Base-by-base conservation (phyloP, 2,888 invertebrate species). In the Scotopteryx bipunctaria region DNA sequence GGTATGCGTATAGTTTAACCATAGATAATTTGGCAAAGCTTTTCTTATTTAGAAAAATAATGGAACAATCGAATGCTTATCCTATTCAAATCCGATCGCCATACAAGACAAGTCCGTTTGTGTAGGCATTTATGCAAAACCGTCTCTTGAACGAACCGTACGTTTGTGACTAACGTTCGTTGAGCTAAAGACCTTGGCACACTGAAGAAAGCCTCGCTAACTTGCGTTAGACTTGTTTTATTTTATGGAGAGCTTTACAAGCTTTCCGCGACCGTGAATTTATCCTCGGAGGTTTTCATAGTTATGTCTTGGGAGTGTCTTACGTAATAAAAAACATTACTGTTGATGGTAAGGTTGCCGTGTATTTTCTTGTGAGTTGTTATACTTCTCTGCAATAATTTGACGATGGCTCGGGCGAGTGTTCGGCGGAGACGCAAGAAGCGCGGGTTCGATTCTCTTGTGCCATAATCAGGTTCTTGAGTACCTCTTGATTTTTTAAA, bases 141-240 rank as follows among this genome's bases (percentile, higher is more conserved):
- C 6, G 19, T 9, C n/a, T n/a, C 9, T 9, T 9, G 1, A 25
- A 9, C 9, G 9, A 9, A 21, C 21, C 6, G 6, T 9, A 16
- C 21, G 2, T 17, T 11, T 32, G 32, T 21, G 13, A 33, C 17
- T 5, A 31, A 21, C 8, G 21, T 23, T 9, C 23, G 25, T 31
- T 41, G 29, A 53, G 47, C 43, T 29, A 25, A 41, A 38, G 33
- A 43, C 47, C 53, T 53, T 48, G 43, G 21, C 53, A 47, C 33
- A 47, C 27, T 21, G 27, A 19, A 21, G n/a, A 14, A 9, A 42
- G 31, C 21, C 9, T 37, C 16, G 13, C 19, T 14, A 21, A 19
- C 31, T 40, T 40, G 15, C 27, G n/a, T n/a, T n/a, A n/a, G n/a
- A n/a, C 50, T 16, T 52, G 42, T 43, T 53, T 53, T 53, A 48